These are phyloP conservation scores for Takifugu ocellatus DNA, from an alignment of 2,797 vertebrate genomes.

Conservation along the genomic window DNA sequence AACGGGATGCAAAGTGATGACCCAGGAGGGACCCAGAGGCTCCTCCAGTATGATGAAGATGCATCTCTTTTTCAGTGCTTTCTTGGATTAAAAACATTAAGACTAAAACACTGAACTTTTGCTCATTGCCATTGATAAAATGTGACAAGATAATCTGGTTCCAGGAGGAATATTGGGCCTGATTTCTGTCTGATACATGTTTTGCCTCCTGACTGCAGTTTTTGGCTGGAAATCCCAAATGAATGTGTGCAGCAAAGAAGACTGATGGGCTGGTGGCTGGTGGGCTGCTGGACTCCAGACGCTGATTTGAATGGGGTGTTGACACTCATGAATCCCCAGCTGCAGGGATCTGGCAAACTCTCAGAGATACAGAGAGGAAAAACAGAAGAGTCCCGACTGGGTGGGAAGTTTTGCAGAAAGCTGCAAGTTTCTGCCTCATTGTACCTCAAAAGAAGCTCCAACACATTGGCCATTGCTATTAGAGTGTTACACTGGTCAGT, in stretches of 20 bases:
- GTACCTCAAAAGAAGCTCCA: constrained; percentile 22
- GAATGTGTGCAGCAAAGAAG: constrained; percentile 10
- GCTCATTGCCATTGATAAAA: not conserved
- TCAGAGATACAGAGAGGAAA: too few relatives aligned
- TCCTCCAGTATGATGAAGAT: not conserved
- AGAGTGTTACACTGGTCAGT: constrained; percentile 9
- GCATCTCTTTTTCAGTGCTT: not conserved
- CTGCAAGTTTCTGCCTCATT: constrained; percentile 3
- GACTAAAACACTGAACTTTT: not conserved
- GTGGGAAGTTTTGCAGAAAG: constrained; percentile 10
- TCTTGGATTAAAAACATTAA: constrained; percentile 6
- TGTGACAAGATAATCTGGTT: too few relatives aligned
- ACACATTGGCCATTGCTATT: too few relatives aligned
- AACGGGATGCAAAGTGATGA: constrained; percentile 18
- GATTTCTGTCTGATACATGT: constrained; percentile 3
- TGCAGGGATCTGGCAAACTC: not conserved
- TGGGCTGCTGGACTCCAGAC: not conserved
- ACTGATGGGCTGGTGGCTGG: constrained; percentile 14
- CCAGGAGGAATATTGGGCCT: too few relatives aligned
- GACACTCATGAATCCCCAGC: not conserved
- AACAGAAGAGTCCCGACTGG: constrained; percentile 17
- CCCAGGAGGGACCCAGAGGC: constrained; percentile 12
- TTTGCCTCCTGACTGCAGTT: constrained; percentile 9
- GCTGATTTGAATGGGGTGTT: constrained; percentile 26
- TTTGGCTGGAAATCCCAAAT: constrained; percentile 16